Evolutionary conservation across 2,113 vertebrate genomes (phyloP), one percentile per base, ranked within the genome.

Genomic region (Colius striatus): DNA sequence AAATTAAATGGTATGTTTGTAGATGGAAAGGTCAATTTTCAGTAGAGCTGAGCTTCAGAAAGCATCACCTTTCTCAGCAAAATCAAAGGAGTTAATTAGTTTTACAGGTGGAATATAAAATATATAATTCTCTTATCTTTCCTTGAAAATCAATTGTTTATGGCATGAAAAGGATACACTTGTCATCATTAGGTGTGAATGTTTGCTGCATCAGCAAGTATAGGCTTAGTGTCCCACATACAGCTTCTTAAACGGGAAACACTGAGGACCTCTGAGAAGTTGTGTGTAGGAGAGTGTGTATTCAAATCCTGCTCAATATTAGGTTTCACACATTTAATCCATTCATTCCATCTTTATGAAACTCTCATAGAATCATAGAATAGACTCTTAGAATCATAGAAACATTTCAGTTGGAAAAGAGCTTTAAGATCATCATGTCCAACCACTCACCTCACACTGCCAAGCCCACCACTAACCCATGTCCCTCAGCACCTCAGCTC

Each of bases 1-100:
- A 98, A 98, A 98, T 98, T 97, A 98, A 98, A 98, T 94, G 95
- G 96, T 97, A 70, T 97, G 95, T 98, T 98, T 98, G 97, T 97
- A 97, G 97, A 98, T 77, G 92, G 94, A 98, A 98, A 98, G 97
- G 97, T 98, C 98, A 98, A 92, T 97, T 97, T 98, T 96, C 92
- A 97, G 87, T 86, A 92, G 93, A 96, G 92, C 89, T 95, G 73
- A 72, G 90, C 95, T 97, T 97, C 58, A 92, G 95, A 96, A 85
- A 77, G 55, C 94, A 87, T 85, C 94, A 84, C 92, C 96, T 93
- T 95, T 93, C 88, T 92, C 82, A 84, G 76, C 16, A 94, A 96
- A 97, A 97, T 98, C 89, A 97, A 97, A 94, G 94, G 90, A 97
- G 85, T 89, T 98, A 98, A 97, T 98, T 98, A 98, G 97, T 95